Evolutionary conservation across 2,888 invertebrate species (phyloP), one percentile per base, ranked within the genome.

Genomic region (Hololepta plana): DNA sequence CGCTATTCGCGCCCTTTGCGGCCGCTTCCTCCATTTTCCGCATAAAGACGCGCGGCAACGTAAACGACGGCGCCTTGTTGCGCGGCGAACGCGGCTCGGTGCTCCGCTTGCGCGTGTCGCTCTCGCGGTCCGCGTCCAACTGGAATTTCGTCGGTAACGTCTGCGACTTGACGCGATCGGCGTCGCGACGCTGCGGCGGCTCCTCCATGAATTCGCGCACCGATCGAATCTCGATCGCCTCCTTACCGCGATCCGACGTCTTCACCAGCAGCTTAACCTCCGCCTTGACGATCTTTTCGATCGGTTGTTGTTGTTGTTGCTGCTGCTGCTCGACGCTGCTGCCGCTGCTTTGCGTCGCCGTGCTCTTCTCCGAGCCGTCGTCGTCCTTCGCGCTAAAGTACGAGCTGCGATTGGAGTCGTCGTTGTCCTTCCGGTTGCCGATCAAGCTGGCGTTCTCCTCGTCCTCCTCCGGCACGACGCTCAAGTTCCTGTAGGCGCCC

Each of bases 201-300:
- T 24, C 27, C 13, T 44, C 51, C 36, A 46, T 44, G 45, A 49
- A 51, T 31, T 52, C 53, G 4, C 46, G 37, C 1, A 53, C 47
- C 3, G 59, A 60, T 30, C 57, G 41, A 22, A 62, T 58, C 44
- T 62, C 61, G 23, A 61, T 57, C 24, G 55, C 55, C 38, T 61
- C 60, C 38, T 52, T 53, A 4, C 60, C 62, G 35, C 43, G 42
- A 26, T 60, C 59, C 8, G 48, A 43, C 2, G 61, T 59, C 44
- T 57, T 57, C 2, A 63, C 61, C 27, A 62, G 41, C 4, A 64
- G 41, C 38, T 61, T 62, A 6, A 62, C 53, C 39, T 62, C 60
- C 9, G 61, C 60, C 40, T 51, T 60, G 29, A 53, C 43, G 9
- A 47, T 31, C 30, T 43, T 45, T 31, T 50, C 45, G n/a, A 14